A percentile compares a stretch with the other conserved stretches of the same genome.
Conservation (phyloP, 2,113 vertebrate genomes). For the Macroglossus sobrinus region DNA sequence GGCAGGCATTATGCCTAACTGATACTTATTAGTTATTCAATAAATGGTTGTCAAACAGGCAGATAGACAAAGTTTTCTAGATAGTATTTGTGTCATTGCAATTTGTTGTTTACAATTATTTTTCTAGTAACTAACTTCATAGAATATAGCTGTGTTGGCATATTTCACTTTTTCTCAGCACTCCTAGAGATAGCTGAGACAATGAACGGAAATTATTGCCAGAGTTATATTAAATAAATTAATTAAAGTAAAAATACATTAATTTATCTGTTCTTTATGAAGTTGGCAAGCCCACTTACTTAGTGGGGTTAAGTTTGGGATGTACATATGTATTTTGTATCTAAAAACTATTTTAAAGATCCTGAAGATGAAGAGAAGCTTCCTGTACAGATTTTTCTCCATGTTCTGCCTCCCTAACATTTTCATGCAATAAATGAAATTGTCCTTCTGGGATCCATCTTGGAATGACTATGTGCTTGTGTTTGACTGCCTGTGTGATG, state of each 20-base stretch:
- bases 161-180: not conserved
- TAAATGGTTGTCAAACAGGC: not conserved
- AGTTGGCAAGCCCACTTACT: conserved; percentile 4
- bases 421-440: not conserved
- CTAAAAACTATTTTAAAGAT: not conserved
- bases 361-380: not conserved
- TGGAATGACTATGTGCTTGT: not conserved
- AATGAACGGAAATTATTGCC: not conserved
- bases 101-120: conserved; percentile 24
- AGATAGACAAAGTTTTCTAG: not conserved
- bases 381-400: conserved; percentile 11
- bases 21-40: not conserved
- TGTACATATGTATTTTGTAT: not conserved
- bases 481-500: not conserved
- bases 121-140: not conserved
- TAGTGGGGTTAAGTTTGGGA: not conserved
- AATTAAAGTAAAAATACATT: conserved; percentile 41
- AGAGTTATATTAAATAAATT: conserved; percentile 23
- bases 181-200: conserved; percentile 19
- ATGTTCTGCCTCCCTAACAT: not conserved
- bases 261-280: conserved; percentile 53
- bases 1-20: not conserved
- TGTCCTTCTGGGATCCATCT: conserved; percentile 7
- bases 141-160: not conserved
- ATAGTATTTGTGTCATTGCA: not conserved